A percentile compares a stretch with the other conserved stretches of the same genome.
These are phyloP conservation scores for Cettia cetti DNA, from an alignment of 2,113 vertebrate genomes.

Conservation along the genomic window DNA sequence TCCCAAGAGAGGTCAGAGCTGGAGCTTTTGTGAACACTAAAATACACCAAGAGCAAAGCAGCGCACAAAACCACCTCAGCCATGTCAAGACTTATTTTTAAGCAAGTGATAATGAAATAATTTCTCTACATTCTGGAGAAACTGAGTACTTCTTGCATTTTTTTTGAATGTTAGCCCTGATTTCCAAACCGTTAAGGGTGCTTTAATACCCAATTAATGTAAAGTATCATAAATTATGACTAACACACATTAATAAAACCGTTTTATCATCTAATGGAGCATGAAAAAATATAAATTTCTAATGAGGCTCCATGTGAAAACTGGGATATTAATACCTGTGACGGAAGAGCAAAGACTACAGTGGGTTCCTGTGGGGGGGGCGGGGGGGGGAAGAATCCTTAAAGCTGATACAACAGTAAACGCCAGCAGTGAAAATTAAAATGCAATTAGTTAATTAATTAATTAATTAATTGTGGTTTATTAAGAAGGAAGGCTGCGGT, in stretches of 20 bases:
- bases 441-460: background rate
- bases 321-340: background rate
- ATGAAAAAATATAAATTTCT: background rate
- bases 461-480: background rate
- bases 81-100: background rate
- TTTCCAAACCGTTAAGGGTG: background rate
- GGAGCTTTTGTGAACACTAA: background rate
- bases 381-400: background rate
- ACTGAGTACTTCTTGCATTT: background rate
- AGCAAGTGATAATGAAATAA: background rate
- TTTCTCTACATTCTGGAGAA: background rate
- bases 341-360: background rate
- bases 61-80: background rate
- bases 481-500: background rate
- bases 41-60: background rate
- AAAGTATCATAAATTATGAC: background rate
- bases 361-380: background rate
- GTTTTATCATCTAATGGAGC: background rate
- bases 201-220: background rate
- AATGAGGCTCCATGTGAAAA: background rate
- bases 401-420: accelerated
- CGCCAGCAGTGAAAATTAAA: background rate
- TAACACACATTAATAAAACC: background rate
- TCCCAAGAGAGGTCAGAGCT: background rate
- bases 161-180: background rate